phyloP scores from a whole-genome alignment of 2,113 vertebrate species.

The Oreochromis spilurus region DNA sequence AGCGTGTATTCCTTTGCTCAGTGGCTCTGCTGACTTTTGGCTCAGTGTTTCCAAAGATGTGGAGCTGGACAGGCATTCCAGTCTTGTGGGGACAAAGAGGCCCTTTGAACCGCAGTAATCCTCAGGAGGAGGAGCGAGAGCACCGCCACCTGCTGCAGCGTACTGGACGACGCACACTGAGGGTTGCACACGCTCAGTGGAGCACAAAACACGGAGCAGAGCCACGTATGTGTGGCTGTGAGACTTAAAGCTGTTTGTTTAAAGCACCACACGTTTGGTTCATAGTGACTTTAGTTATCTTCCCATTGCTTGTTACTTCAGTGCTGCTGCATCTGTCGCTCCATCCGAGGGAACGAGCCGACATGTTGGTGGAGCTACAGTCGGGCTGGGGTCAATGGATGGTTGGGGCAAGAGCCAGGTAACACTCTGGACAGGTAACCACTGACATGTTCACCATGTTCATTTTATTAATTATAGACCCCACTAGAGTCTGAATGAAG shows the following conservation, averaged over 20 bases:
- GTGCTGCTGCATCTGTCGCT: neutral
- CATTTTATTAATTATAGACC: neutral
- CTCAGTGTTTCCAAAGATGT: constrained; percentile 61
- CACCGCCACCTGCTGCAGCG: neutral
- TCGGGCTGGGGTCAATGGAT: neutral
- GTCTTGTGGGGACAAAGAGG: constrained; percentile 54
- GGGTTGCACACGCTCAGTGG: neutral
- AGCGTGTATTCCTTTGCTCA: constrained; percentile 37
- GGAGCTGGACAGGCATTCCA: constrained; percentile 57
- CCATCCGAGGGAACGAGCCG: neutral
- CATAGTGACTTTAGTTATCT: neutral
- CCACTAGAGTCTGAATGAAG: neutral
- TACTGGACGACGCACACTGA: neutral
- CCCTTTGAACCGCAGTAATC: constrained; percentile 64
- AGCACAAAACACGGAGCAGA: neutral
- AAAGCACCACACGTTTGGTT: neutral
- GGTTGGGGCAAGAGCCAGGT: neutral
- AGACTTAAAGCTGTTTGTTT: neutral
- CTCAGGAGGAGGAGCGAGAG: constrained; percentile 47
- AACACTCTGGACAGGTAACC: neutral
- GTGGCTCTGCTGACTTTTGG: constrained; percentile 67
- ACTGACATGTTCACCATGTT: neutral
- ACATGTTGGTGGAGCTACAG: neutral
- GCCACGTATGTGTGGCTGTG: neutral
- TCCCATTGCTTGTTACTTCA: neutral